Evolutionary conservation across 2,888 invertebrate species (phyloP).

Genomic region (Acleris cristana): DNA sequence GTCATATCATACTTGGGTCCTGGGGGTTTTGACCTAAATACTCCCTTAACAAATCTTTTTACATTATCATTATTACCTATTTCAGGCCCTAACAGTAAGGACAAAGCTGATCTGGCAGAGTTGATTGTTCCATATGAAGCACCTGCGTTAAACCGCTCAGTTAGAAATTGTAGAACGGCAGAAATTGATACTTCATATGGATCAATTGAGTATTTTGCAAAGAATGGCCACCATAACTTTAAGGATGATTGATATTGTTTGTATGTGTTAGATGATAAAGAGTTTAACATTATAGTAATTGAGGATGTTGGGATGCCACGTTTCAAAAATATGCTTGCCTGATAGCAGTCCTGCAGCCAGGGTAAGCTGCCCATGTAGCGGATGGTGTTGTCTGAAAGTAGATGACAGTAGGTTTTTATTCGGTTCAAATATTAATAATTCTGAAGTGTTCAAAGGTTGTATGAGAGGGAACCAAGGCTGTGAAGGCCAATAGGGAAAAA

Average conservation of each 20-base stretch:
- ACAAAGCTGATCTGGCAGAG: constrained; percentile 9
- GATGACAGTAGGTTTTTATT: constrained; percentile 16
- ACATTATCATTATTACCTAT: neutral
- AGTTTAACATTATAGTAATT: constrained; percentile 2
- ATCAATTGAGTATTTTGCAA: neutral
- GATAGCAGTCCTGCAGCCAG: constrained; percentile 14
- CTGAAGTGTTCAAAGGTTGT: neutral
- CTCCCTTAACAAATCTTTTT: constrained; percentile 11
- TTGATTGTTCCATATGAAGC: constrained; percentile 21
- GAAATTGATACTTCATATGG: neutral
- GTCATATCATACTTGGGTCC: constrained; percentile 15
- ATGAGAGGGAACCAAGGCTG: constrained; percentile 28
- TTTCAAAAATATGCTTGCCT: constrained; percentile 1
- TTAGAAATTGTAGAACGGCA: constrained; percentile 3
- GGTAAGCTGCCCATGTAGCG: constrained; percentile 11
- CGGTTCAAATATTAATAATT: constrained; percentile 8
- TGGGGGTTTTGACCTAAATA: constrained; percentile 8
- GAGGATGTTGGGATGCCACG: neutral
- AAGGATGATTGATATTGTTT: constrained; percentile 1
- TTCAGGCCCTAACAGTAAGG: constrained; percentile 7
- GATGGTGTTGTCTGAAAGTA: constrained; percentile 17
- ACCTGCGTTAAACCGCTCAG: neutral
- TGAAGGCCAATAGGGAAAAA: constrained; percentile 33
- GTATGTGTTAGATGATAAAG: constrained; percentile 1
- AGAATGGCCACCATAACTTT: constrained; percentile 18